Evolutionary conservation across 2,888 invertebrate genomes (phyloP).

Genomic region (Erannis defoliaria): DNA sequence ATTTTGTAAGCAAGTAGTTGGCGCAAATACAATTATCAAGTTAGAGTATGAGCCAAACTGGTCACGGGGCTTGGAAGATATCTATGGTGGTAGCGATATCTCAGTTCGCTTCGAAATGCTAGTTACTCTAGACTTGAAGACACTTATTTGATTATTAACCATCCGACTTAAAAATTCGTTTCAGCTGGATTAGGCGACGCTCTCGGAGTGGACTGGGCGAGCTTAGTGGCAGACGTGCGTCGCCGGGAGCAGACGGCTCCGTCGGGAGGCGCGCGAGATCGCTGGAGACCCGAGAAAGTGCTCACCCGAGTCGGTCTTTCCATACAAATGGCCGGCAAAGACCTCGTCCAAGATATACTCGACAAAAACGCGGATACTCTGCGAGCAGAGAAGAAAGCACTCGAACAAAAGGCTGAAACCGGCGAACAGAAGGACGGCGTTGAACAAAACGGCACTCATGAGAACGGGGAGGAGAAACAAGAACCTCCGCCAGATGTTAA

Average conservation of each 20-base stretch:
- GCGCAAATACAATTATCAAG: no score
- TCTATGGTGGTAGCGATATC: no score
- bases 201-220: constrained; percentile 98
- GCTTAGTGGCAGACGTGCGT: constrained; percentile 93
- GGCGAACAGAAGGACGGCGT: constrained; percentile 45
- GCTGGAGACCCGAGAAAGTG: constrained; percentile 93
- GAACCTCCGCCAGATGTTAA: constrained; percentile 63
- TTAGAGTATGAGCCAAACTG: no score
- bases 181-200: constrained; percentile 93
- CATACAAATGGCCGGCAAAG: constrained; percentile 90
- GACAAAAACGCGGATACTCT: constrained; percentile 66
- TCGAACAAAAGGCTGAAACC: constrained; percentile 49
- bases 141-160: not conserved
- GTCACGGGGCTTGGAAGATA: no score
- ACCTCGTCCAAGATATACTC: constrained; percentile 72
- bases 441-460: constrained; percentile 67
- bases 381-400: constrained; percentile 54
- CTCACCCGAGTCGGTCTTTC: constrained; percentile 94
- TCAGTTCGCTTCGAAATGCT: no score
- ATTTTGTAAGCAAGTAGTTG: no score
- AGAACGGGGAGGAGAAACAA: constrained; percentile 51
- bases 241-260: constrained; percentile 82
- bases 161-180: constrained; percentile 33
- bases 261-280: constrained; percentile 88
- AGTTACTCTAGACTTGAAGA: no score